phyloP scores from a whole-genome alignment of 2,113 vertebrate species.

The Entomyzon cyanotis region DNA sequence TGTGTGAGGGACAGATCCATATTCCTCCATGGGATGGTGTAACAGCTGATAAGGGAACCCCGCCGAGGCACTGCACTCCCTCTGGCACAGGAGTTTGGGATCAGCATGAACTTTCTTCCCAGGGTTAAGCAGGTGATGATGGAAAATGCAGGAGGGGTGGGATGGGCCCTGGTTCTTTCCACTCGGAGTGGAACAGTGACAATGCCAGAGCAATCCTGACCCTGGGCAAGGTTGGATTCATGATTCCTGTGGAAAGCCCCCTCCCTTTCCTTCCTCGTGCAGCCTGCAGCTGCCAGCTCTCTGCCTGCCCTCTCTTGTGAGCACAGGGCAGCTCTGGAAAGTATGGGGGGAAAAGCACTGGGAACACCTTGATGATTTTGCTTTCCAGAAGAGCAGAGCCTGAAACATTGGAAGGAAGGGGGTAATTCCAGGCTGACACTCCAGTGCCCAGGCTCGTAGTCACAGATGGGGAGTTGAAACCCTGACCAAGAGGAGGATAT shows the following conservation, averaged over 20 bases:
- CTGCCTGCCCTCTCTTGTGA: neutral
- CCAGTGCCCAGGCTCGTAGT: fast-evolving
- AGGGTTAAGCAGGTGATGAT: neutral
- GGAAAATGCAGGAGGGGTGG: neutral
- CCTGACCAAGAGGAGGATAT: neutral
- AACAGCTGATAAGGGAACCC: neutral
- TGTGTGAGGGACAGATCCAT: fast-evolving
- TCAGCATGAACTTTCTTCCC: neutral
- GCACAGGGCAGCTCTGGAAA: neutral
- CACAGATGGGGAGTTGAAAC: neutral
- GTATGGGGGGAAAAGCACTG: fast-evolving
- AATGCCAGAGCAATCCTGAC: neutral
- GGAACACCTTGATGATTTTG: neutral
- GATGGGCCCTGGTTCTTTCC: neutral
- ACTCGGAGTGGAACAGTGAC: neutral
- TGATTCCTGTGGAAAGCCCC: neutral
- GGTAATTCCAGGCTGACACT: neutral
- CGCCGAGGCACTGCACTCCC: neutral
- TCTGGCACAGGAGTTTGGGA: fast-evolving
- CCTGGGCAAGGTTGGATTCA: neutral
- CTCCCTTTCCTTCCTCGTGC: neutral
- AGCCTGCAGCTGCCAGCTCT: neutral
- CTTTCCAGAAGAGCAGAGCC: neutral
- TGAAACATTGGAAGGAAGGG: neutral
- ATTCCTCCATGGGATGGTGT: fast-evolving